Evolutionary conservation across 2,113 vertebrate genomes (phyloP).

Genomic region (Hiodon alosoides): DNA sequence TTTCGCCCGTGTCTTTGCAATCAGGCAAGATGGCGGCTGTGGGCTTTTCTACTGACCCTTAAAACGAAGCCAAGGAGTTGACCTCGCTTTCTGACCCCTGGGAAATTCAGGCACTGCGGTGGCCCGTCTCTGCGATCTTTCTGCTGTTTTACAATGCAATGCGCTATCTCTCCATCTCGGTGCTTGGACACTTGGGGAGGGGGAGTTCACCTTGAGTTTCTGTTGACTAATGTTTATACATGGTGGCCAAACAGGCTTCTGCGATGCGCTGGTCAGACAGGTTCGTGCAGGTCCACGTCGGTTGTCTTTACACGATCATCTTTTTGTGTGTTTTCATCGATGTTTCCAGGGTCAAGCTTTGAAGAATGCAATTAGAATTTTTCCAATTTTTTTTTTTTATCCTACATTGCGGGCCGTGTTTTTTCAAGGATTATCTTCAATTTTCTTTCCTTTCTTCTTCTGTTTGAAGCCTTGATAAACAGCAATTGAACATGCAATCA

Average conservation of each 20-base stretch:
- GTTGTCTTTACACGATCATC: background rate
- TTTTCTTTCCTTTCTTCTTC: background rate
- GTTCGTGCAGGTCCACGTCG: background rate
- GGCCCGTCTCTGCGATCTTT: background rate
- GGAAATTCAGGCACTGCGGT: background rate
- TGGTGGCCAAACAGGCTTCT: background rate
- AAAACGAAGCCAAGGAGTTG: slow-evolving; percentile 6
- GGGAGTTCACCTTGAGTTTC: slow-evolving; percentile 12
- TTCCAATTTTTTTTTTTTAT: background rate
- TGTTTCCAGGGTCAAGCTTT: background rate
- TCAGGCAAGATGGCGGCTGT: slow-evolving; percentile 8
- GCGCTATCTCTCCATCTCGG: slow-evolving; percentile 14
- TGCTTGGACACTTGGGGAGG: background rate
- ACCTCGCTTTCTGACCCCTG: slow-evolving; percentile 23
- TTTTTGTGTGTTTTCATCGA: background rate
- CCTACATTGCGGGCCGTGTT: background rate
- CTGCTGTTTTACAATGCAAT: background rate
- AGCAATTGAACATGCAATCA: background rate
- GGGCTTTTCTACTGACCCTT: slow-evolving; percentile 19
- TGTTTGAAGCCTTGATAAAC: slow-evolving; percentile 2
- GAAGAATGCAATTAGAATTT: background rate
- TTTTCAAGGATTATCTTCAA: slow-evolving; percentile 1
- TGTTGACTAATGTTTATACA: background rate
- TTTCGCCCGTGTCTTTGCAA: slow-evolving; percentile 5
- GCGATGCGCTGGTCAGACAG: background rate